Conservation (phyloP, 2,113 vertebrate genomes). For the Zosterops borbonicus region DNA sequence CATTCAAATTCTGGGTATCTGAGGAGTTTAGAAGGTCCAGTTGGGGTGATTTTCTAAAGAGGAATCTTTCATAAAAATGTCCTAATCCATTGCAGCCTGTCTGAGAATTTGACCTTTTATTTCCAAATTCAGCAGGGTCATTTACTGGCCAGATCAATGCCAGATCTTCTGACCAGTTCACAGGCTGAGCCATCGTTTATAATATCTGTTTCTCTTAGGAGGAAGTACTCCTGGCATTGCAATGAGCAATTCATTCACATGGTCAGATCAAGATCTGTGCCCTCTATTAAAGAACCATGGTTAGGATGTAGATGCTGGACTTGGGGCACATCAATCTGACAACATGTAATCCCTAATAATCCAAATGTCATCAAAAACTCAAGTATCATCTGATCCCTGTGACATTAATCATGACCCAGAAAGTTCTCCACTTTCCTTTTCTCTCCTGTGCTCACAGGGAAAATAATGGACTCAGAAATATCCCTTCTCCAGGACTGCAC, state of each 20-base stretch:
- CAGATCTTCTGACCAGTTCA: neutral
- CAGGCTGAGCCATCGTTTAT: neutral
- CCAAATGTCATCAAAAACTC: neutral
- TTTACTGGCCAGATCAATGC: neutral
- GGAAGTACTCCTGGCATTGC: accelerated
- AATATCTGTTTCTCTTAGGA: neutral
- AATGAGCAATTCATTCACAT: neutral
- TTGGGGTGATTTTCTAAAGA: neutral
- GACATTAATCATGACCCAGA: neutral
- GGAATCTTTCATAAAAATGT: neutral
- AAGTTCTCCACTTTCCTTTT: neutral
- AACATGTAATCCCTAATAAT: neutral
- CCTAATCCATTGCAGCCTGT: neutral
- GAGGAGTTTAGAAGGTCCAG: neutral
- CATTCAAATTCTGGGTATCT: conserved; percentile 31
- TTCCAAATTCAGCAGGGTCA: neutral
- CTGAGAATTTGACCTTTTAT: neutral
- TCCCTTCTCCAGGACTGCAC: neutral
- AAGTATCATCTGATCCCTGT: neutral
- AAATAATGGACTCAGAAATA: neutral
- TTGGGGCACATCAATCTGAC: neutral
- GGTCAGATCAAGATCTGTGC: neutral
- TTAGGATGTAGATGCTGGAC: neutral
- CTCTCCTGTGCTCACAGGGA: neutral
- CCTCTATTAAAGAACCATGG: neutral